Conservation (phyloP, 2,113 vertebrate genomes). For the Coreoperca whiteheadi region DNA sequence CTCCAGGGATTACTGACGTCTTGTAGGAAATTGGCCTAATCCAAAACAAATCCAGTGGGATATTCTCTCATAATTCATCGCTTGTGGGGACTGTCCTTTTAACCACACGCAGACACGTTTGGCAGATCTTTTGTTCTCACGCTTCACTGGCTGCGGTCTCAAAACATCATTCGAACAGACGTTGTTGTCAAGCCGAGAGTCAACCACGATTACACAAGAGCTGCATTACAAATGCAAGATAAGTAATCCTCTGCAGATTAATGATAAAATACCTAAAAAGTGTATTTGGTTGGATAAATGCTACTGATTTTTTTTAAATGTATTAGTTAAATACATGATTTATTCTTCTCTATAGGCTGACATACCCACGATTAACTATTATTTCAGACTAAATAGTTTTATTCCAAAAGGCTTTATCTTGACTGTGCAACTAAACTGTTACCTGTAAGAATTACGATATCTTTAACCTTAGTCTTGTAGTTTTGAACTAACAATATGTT, state of each 20-base stretch:
- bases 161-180: conserved; percentile 49
- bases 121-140: conserved; percentile 59
- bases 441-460: not conserved
- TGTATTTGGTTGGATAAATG: not conserved
- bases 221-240: conserved; percentile 37
- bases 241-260: conserved; percentile 52
- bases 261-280: conserved; percentile 23
- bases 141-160: conserved; percentile 42
- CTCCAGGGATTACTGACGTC: conserved; percentile 68
- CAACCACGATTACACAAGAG: conserved; percentile 45
- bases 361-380: not conserved
- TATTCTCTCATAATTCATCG: conserved; percentile 30
- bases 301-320: conserved; percentile 1
- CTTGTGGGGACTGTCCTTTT: conserved; percentile 48
- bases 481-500: not conserved
- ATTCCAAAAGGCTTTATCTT: not conserved
- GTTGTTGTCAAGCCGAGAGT: conserved; percentile 39
- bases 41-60: conserved; percentile 67
- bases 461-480: not conserved
- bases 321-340: conserved; percentile 14
- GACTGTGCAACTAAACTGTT: not conserved
- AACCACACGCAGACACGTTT: conserved; percentile 30
- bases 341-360: conserved; percentile 12
- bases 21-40: conserved; percentile 76
- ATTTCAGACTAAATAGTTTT: not conserved